phyloP scores from a whole-genome alignment of 2,888 invertebrate genomes.

The Spilarctia lutea region DNA sequence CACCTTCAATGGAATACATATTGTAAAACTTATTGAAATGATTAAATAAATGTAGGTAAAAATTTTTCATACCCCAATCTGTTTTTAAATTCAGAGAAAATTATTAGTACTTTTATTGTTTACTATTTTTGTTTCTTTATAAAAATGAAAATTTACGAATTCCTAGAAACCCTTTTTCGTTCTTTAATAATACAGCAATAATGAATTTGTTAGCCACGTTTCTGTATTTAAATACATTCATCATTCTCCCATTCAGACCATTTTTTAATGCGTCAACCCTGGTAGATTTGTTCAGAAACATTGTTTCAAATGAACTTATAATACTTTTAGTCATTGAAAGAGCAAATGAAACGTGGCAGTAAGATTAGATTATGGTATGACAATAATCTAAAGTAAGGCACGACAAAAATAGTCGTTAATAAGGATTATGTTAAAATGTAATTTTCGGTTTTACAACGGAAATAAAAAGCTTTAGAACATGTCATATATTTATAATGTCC shows the following conservation, averaged over 20 bases:
- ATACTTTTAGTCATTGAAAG: constrained; percentile 57
- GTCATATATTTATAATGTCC: neutral
- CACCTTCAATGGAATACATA: constrained; percentile 38
- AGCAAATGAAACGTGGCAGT: constrained; percentile 60
- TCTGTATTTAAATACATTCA: constrained; percentile 21
- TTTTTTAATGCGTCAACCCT: constrained; percentile 35
- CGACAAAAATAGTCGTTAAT: constrained; percentile 3
- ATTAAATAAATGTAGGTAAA: constrained; percentile 5
- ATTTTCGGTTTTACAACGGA: constrained; percentile 8
- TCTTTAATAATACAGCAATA: constrained; percentile 23
- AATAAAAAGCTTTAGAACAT: neutral
- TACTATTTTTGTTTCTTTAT: neutral
- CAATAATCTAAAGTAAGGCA: constrained; percentile 19
- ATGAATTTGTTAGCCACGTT: constrained; percentile 16
- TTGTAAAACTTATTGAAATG: constrained; percentile 37
- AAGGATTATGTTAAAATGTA: neutral
- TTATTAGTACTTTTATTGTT: neutral
- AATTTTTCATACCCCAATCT: constrained; percentile 13
- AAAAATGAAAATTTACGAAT: neutral
- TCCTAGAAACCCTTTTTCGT: neutral
- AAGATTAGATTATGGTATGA: constrained; percentile 41
- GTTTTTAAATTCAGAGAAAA: neutral
- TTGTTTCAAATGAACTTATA: constrained; percentile 49
- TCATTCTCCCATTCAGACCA: constrained; percentile 4
- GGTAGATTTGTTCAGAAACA: constrained; percentile 34